Percentiles rank a stretch among this genome's conserved stretches.
Conservation (phyloP, 1,140 invertebrate species). For the Trichonephila inaurata region DNA sequence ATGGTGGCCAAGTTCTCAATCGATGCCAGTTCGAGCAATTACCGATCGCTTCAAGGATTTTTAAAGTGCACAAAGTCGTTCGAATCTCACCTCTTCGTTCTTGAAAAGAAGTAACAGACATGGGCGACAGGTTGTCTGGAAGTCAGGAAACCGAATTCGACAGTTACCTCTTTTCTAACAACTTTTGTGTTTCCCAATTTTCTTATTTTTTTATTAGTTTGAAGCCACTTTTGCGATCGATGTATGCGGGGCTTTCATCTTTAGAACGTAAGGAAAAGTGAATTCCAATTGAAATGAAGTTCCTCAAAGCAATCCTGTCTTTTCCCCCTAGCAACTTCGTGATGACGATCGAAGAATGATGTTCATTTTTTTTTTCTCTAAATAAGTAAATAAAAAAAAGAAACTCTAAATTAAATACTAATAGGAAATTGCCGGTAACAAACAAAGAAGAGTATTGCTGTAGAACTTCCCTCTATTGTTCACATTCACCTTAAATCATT, state of each 20-base stretch:
- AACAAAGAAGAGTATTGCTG: too few relatives aligned
- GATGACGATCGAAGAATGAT: too few relatives aligned
- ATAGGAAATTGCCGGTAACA: too few relatives aligned
- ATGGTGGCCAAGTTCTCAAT: neutral
- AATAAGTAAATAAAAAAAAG: too few relatives aligned
- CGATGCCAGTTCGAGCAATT: neutral
- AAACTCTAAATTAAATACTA: too few relatives aligned
- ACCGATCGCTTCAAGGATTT: conserved; percentile 14
- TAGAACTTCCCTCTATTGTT: too few relatives aligned
- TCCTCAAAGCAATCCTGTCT: too few relatives aligned
- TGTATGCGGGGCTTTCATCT: neutral
- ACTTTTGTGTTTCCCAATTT: neutral
- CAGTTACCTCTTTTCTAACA: conserved; percentile 42
- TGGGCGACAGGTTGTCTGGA: conserved; percentile 44
- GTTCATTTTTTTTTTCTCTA: too few relatives aligned
- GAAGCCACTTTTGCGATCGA: neutral
- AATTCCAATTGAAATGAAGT: too few relatives aligned
- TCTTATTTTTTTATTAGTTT: conserved; percentile 26
- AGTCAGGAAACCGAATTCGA: conserved; percentile 24
- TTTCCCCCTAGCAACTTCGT: too few relatives aligned
- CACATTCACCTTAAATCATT: too few relatives aligned
- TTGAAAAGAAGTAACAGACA: conserved; percentile 16
- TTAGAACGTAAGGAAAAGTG: too few relatives aligned
- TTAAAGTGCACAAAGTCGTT: neutral
- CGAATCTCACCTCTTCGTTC: neutral